phyloP scores from a whole-genome alignment of 2,113 vertebrate genomes.

The Psephotus haematonotus region DNA sequence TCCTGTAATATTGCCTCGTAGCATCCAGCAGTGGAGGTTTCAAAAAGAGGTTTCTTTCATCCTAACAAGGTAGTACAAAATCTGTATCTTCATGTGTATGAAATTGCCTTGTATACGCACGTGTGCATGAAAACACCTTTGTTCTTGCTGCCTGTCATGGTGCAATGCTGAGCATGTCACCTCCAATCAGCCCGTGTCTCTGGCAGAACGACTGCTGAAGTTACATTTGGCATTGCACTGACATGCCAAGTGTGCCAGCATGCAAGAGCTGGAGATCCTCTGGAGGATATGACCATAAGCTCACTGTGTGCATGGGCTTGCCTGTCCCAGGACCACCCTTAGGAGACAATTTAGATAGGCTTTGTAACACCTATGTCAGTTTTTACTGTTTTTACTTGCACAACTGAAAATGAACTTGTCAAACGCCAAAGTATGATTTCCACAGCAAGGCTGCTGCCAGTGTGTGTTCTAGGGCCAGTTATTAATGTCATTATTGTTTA shows the following conservation, averaged over 20 bases:
- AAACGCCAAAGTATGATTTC: not conserved
- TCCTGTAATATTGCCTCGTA: not conserved
- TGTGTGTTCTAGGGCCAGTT: not conserved
- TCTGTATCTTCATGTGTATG: no score
- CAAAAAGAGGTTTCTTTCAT: not conserved
- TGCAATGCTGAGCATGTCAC: not conserved
- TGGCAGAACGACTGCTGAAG: not conserved
- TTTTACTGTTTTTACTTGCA: not conserved
- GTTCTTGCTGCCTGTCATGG: fast-evolving
- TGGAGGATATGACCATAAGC: not conserved
- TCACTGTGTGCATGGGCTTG: not conserved
- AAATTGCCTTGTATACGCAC: no score
- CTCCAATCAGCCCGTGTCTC: fast-evolving
- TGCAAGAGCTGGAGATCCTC: not conserved
- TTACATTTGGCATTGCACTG: fast-evolving
- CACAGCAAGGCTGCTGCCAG: not conserved
- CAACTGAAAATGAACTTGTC: not conserved
- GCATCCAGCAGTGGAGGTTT: not conserved
- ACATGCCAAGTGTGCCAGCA: fast-evolving
- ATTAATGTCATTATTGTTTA: not conserved
- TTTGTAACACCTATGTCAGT: not conserved
- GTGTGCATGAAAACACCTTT: fast-evolving
- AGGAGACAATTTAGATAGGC: not conserved
- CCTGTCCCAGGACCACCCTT: not conserved
- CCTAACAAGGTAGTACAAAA: not conserved